Evolutionary conservation across 2,113 vertebrate species (phyloP).

Genomic region (Heptranchias perlo): DNA sequence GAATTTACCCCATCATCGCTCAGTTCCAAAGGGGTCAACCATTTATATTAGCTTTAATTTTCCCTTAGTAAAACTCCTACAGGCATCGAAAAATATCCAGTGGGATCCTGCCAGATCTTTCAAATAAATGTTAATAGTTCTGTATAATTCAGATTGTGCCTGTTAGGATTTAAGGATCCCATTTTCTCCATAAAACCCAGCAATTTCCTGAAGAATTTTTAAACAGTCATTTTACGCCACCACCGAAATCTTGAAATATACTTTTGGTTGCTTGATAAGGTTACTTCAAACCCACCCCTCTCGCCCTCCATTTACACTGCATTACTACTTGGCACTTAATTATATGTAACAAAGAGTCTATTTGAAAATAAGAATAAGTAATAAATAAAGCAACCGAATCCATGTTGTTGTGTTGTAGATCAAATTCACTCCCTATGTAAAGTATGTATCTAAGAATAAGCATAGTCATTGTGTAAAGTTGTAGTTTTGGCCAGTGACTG

Average conservation of each 20-base stretch:
- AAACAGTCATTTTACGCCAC: not conserved
- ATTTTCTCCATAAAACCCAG: not conserved
- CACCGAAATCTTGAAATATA: not conserved
- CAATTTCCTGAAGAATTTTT: not conserved
- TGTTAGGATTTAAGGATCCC: not conserved
- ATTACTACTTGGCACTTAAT: not conserved
- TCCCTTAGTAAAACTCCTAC: not conserved
- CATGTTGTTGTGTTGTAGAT: not conserved
- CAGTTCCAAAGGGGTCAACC: not conserved
- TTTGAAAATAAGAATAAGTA: not conserved
- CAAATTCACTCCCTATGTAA: not conserved
- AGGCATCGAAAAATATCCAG: not conserved
- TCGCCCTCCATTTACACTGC: not conserved
- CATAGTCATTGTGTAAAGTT: not conserved
- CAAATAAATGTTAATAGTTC: not conserved
- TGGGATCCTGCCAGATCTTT: not conserved
- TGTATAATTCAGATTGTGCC: not conserved
- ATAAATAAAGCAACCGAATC: not conserved
- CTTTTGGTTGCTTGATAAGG: not conserved
- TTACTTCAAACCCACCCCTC: not conserved
- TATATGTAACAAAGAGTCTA: not conserved
- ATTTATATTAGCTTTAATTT: not conserved
- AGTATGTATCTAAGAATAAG: not conserved
- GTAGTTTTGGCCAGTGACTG: not conserved
- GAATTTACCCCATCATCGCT: not conserved